These are phyloP conservation scores for Vandiemenella viatica DNA, from an alignment of 2,888 invertebrate genomes.

Conservation along the genomic window DNA sequence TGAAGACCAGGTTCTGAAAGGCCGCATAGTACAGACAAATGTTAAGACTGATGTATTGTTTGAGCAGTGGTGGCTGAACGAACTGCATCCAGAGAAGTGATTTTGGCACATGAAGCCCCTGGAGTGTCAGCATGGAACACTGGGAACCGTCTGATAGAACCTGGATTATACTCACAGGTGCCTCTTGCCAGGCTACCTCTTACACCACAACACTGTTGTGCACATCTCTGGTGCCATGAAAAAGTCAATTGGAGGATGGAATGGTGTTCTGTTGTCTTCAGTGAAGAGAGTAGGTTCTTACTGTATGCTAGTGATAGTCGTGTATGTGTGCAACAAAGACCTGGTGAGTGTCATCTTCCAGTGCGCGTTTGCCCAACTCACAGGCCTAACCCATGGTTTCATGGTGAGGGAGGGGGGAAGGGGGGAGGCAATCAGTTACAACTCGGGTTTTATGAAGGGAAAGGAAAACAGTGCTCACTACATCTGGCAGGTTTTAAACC, in stretches of 20 bases:
- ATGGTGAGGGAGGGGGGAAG: too few species aligned
- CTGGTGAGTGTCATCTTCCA: too few species aligned
- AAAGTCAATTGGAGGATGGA: neutral
- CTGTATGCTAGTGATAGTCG: neutral
- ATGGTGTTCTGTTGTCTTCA: slow-evolving; percentile 1
- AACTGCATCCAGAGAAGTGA: neutral
- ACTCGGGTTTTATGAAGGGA: too few species aligned
- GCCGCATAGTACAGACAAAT: slow-evolving; percentile 2
- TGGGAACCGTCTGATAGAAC: neutral
- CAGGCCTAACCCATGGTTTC: too few species aligned
- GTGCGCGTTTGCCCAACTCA: too few species aligned
- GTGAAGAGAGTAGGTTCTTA: too few species aligned
- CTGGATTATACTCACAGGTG: too few species aligned
- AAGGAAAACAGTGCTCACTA: too few species aligned
- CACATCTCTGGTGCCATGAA: neutral
- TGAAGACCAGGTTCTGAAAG: neutral
- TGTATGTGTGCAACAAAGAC: neutral
- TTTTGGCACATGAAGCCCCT: neutral
- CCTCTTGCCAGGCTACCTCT: too few species aligned
- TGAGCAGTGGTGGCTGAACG: neutral
- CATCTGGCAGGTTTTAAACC: too few species aligned
- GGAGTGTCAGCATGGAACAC: neutral
- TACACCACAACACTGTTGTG: too few species aligned
- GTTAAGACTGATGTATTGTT: neutral
- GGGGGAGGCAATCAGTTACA: too few species aligned